These are phyloP conservation scores for Pogonomyrmex barbatus DNA, from an alignment of 1,140 invertebrate genomes.

Conservation along the genomic window DNA sequence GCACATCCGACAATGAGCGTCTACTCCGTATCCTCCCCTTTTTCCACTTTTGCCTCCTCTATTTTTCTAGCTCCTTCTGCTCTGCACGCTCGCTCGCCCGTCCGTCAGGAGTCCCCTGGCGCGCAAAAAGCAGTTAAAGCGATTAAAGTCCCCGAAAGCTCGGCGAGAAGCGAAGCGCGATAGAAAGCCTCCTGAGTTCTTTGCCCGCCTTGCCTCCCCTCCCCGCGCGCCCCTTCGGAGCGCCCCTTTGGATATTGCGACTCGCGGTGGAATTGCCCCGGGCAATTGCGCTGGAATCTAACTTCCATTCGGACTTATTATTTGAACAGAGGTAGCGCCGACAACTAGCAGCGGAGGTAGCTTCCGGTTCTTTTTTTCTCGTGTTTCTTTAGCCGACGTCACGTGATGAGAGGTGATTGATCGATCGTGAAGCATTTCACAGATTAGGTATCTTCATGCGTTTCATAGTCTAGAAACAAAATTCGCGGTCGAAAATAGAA, in stretches of 20 bases:
- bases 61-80: conserved; percentile 68
- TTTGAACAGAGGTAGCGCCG: conserved; percentile 78
- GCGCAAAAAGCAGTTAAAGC: conserved; percentile 76
- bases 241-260: conserved; percentile 77
- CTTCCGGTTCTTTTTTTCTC: conserved; percentile 60
- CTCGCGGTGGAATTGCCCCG: conserved; percentile 76
- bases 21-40: conserved; percentile 24
- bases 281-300: conserved; percentile 76
- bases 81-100: conserved; percentile 57
- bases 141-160: conserved; percentile 77
- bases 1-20: conserved; percentile 71
- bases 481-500: neutral
- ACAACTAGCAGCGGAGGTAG: conserved; percentile 73
- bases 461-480: conserved; percentile 37
- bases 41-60: conserved; percentile 66
- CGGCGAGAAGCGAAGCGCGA: conserved; percentile 70
- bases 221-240: conserved; percentile 38
- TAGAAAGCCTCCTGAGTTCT: conserved; percentile 75
- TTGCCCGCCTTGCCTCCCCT: conserved; percentile 50
- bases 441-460: conserved; percentile 11
- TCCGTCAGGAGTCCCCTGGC: conserved; percentile 71
- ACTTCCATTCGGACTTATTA: conserved; percentile 82
- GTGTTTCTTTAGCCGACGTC: conserved; percentile 37
- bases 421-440: conserved; percentile 47
- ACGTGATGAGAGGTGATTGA: conserved; percentile 60